Evolutionary conservation across 1,140 invertebrate species (phyloP).

Genomic region (Diorhabda sublineata): DNA sequence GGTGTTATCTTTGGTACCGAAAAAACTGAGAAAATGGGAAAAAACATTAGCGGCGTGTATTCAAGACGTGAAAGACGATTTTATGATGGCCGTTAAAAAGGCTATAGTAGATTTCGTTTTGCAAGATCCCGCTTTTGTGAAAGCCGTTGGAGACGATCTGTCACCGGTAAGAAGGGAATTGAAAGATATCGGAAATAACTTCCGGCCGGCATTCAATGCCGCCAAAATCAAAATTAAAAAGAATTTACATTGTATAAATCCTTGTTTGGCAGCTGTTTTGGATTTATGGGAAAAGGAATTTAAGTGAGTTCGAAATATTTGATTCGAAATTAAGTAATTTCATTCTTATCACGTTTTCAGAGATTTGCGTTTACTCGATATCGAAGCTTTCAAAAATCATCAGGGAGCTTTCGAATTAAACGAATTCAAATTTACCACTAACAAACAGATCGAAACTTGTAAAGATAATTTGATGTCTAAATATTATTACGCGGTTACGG

Average conservation of each 20-base stretch:
- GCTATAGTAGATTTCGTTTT: slow-evolving; percentile 85
- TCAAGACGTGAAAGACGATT: slow-evolving; percentile 70
- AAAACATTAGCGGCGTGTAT: slow-evolving; percentile 55
- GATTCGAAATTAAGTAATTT: not conserved
- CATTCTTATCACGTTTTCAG: slow-evolving; percentile 33
- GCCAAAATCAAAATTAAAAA: slow-evolving; percentile 52
- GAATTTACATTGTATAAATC: slow-evolving; percentile 75
- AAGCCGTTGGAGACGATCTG: slow-evolving; percentile 44
- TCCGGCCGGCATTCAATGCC: slow-evolving; percentile 53
- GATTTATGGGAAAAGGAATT: slow-evolving; percentile 78
- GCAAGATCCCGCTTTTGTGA: slow-evolving; percentile 62
- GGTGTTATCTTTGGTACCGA: slow-evolving; percentile 51
- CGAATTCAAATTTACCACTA: slow-evolving; percentile 55
- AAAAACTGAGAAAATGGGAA: slow-evolving; percentile 56
- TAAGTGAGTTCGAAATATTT: slow-evolving; percentile 56
- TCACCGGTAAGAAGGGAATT: slow-evolving; percentile 57
- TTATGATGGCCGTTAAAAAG: slow-evolving; percentile 81
- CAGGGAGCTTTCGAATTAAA: slow-evolving; percentile 58
- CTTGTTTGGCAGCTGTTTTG: slow-evolving; percentile 74
- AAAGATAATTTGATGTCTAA: slow-evolving; percentile 53
- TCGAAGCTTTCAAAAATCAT: slow-evolving; percentile 52
- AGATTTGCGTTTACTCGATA: slow-evolving; percentile 47
- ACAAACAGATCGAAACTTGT: slow-evolving; percentile 57
- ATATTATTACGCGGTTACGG: slow-evolving; percentile 62
- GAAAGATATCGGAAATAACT: slow-evolving; percentile 60